phyloP scores from a whole-genome alignment of 2,888 invertebrate species.

The Shargacucullia verbasci region DNA sequence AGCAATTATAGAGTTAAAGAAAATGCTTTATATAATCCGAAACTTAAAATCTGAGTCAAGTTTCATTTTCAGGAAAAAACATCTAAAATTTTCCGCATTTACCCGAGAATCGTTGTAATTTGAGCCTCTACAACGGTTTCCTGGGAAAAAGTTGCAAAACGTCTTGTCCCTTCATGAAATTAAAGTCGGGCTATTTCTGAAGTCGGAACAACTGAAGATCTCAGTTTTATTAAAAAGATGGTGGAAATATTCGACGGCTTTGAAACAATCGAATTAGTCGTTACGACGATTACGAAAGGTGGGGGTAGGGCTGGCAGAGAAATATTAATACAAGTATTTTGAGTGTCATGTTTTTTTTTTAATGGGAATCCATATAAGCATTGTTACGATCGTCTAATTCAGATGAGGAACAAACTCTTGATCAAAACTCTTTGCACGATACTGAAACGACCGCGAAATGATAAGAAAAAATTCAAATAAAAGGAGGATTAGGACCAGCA shows the following conservation, averaged over 20 bases:
- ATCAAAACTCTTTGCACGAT: too few relatives aligned
- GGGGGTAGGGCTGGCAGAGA: conserved; percentile 14
- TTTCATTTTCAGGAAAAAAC: not conserved
- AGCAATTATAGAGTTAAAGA: too few relatives aligned
- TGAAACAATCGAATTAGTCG: conserved; percentile 33
- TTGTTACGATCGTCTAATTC: too few relatives aligned
- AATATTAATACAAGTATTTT: too few relatives aligned
- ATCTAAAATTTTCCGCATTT: not conserved
- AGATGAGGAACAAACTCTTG: too few relatives aligned
- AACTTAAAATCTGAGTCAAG: not conserved
- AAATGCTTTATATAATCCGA: too few relatives aligned
- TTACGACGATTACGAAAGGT: conserved; percentile 10
- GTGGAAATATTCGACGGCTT: conserved; percentile 20
- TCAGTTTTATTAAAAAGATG: conserved; percentile 21
- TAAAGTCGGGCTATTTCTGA: conserved; percentile 8
- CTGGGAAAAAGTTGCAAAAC: conserved; percentile 16
- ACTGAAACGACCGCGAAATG: too few relatives aligned
- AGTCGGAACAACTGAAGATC: conserved; percentile 11
- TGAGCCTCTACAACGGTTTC: conserved; percentile 21
- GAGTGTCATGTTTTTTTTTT: too few relatives aligned
- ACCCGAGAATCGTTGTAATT: conserved; percentile 15
- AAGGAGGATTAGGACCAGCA: too few relatives aligned
- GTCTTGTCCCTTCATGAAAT: conserved; percentile 4
- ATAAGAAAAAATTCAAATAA: too few relatives aligned
- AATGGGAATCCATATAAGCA: too few relatives aligned